Base-by-base conservation (phyloP, 23 tunicate species). In the Phallusia fumigata region DNA sequence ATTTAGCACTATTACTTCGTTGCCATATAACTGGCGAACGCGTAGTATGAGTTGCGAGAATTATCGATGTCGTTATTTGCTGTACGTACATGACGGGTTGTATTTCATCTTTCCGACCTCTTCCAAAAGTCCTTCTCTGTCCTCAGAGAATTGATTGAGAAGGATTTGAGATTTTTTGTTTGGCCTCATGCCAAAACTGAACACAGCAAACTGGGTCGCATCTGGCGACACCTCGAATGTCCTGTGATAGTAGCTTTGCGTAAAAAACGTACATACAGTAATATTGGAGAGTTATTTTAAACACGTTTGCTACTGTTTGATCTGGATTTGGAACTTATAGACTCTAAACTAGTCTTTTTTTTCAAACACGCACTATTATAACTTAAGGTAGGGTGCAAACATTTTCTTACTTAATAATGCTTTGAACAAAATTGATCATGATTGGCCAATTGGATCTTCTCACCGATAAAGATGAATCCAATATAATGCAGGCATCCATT, bases 401-500 rank as follows among this genome's bases (percentile, higher is more conserved):
- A 40, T 40, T 40, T 40, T 1, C 86, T 83, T 50, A 84, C 88
- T 53, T 45, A 16, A 84, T 32, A 5, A 84, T 28, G 30, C 73
- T 64, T 47, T 64, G 73, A 10, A 64, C 75, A 79, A 85, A 85
- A 32, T 65, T 64, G 36, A 80, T 69, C 89, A 74, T 53, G 2
- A 79, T 36, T 44, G 65, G 33, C 89, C 89, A 85, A 40, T 85
- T 85, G 11, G 65, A 32, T 6, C 31, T 26, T 64, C 80, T 76
- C 2, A 85, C 84, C 1, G 89, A 85, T 6, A 82, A 85, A 0
- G 89, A 85, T 11, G 89, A 85, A 72, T 85, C 89, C 21, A 85
- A 58, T 31, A 58, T 36, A 65, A 79, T 80, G 35, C 40, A 76
- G 26, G 79, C 53, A 69, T 85, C 89, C 74, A 85, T 72, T 3